Conservation (phyloP, 2,113 vertebrate genomes). For the Octodon degus region DNA sequence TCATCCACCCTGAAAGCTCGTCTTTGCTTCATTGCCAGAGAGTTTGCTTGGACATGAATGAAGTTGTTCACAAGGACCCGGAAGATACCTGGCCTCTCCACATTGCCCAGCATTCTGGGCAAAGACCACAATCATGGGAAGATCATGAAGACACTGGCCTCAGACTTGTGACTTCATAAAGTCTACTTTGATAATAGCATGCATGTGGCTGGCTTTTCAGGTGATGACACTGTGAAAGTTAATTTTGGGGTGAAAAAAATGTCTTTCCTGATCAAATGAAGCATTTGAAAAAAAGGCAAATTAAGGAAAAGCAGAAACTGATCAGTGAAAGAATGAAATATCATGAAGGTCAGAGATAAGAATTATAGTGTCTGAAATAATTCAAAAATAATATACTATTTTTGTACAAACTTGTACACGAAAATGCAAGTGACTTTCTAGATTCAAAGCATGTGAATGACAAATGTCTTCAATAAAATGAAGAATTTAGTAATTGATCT, state of each 20-base stretch:
- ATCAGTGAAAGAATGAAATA: slow-evolving; percentile 10
- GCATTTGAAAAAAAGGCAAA: background rate
- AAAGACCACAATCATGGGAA: background rate
- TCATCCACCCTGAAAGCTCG: background rate
- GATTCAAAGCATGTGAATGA: background rate
- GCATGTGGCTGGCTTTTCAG: background rate
- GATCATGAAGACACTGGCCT: background rate
- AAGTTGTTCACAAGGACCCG: background rate
- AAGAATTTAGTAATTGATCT: background rate
- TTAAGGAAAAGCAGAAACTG: slow-evolving; percentile 4
- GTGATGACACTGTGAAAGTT: background rate
- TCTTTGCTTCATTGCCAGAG: background rate
- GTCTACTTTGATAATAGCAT: background rate
- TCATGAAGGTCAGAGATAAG: background rate
- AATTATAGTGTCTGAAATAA: background rate
- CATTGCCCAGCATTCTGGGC: background rate
- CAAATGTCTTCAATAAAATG: background rate
- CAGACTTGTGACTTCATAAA: background rate
- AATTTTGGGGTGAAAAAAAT: background rate
- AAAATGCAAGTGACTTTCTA: background rate
- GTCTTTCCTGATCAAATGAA: background rate
- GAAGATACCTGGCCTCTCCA: background rate
- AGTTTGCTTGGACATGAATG: background rate
- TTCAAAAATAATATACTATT: background rate
- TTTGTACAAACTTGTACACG: background rate